Evolutionary conservation across 2,113 vertebrate genomes (phyloP).

Genomic region (Merops nubicus): DNA sequence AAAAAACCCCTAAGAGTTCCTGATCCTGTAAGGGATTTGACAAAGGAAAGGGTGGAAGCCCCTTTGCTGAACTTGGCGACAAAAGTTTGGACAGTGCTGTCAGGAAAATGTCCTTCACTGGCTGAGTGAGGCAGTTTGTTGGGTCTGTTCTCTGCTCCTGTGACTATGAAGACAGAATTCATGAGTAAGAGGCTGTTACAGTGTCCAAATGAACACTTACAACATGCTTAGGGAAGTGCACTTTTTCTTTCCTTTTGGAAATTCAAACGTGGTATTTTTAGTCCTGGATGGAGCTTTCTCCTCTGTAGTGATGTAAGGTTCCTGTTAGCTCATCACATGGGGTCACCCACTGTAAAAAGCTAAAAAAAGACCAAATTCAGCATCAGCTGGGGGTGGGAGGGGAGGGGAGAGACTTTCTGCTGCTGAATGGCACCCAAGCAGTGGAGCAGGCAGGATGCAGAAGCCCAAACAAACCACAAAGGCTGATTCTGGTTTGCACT

Average conservation of each 20-base stretch:
- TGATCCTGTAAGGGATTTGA: not conserved
- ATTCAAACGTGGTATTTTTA: conserved; percentile 6
- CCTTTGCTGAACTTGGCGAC: not conserved
- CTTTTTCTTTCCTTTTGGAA: not conserved
- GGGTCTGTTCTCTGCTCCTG: conserved; percentile 2
- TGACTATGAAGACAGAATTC: not conserved
- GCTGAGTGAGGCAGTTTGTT: not conserved
- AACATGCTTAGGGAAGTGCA: not conserved
- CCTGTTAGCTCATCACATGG: conserved; percentile 10
- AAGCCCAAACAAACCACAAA: conserved; percentile 1
- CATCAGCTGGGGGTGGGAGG: accelerated
- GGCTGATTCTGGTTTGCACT: not conserved
- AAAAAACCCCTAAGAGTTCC: not conserved
- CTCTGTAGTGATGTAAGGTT: not conserved
- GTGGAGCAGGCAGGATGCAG: not conserved
- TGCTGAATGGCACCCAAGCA: not conserved
- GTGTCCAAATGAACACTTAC: not conserved
- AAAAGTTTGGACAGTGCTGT: not conserved
- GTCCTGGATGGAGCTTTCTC: not conserved
- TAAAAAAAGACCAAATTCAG: not conserved
- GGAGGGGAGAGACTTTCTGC: not conserved
- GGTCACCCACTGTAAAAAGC: not conserved
- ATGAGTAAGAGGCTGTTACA: not conserved
- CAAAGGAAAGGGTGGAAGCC: not conserved
- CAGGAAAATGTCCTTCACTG: conserved; percentile 39